Percentiles rank a stretch among this genome's conserved stretches.
These are phyloP conservation scores for Halcyon chelicuti DNA, from an alignment of 2,797 vertebrate genomes.

Conservation along the genomic window DNA sequence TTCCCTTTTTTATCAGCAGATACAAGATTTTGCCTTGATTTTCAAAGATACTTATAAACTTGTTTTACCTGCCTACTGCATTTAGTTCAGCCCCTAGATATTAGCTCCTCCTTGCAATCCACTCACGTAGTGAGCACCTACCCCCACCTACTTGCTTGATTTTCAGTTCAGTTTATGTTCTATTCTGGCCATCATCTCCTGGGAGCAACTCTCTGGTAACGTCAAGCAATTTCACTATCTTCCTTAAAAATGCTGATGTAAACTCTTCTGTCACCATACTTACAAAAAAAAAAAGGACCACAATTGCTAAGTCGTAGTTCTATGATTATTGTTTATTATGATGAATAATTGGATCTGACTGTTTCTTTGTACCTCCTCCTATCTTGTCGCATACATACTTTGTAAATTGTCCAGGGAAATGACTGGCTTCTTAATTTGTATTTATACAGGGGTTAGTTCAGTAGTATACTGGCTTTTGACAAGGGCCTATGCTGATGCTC, in stretches of 20 bases:
- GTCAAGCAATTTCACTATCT: neutral
- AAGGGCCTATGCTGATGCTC: neutral
- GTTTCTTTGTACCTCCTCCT: neutral
- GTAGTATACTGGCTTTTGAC: neutral
- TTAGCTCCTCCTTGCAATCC: neutral
- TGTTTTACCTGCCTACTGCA: neutral
- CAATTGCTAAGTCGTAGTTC: neutral
- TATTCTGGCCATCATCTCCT: neutral
- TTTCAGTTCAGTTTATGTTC: neutral
- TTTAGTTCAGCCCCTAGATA: neutral
- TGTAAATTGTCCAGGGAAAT: neutral
- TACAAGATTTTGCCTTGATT: neutral
- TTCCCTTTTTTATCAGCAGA: accelerated
- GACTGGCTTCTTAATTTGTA: neutral
- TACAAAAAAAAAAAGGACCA: neutral
- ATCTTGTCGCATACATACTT: neutral
- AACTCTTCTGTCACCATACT: neutral
- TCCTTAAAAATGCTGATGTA: neutral
- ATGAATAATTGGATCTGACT: neutral
- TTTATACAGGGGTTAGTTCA: neutral
- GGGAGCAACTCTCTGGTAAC: neutral
- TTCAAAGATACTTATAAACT: neutral
- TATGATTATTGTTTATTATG: neutral
- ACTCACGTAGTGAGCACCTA: neutral
- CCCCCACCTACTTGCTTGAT: neutral